These are phyloP conservation scores for Anarhynchus alexandrinus DNA, from an alignment of 2,113 vertebrate species.

Conservation along the genomic window DNA sequence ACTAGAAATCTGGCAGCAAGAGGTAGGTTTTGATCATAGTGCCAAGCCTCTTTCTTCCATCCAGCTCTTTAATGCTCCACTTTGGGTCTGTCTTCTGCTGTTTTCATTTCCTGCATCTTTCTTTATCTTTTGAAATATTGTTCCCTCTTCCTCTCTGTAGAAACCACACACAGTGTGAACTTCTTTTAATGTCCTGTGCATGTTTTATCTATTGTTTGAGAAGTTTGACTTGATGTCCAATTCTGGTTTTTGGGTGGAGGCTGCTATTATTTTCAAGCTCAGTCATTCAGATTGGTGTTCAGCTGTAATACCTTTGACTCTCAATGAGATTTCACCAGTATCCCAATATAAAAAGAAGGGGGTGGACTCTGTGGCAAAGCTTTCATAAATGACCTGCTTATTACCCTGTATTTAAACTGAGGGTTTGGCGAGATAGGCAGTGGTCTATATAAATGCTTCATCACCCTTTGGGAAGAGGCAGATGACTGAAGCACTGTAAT, in stretches of 20 bases:
- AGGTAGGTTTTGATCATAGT: not conserved
- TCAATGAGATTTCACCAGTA: not conserved
- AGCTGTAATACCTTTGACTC: not conserved
- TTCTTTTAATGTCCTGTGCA: not conserved
- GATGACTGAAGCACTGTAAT: not conserved
- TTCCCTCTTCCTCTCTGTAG: not conserved
- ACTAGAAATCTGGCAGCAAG: not conserved
- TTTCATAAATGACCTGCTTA: not conserved
- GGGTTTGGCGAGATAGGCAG: not conserved
- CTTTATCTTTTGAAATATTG: not conserved
- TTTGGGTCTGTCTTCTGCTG: not conserved
- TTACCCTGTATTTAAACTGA: not conserved
- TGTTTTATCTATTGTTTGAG: not conserved
- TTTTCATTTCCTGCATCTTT: not conserved
- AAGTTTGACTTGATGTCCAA: not conserved
- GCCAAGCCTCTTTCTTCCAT: not conserved
- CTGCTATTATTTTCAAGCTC: not conserved
- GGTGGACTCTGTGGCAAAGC: not conserved
- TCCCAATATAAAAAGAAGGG: not conserved
- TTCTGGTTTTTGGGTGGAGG: not conserved
- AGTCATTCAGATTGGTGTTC: not conserved
- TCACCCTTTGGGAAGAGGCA: not conserved
- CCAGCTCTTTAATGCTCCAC: not conserved
- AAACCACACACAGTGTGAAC: not conserved
- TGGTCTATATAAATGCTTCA: not conserved